Conservation (phyloP, 2,113 vertebrate genomes). For the Todiramphus saurophagus region DNA sequence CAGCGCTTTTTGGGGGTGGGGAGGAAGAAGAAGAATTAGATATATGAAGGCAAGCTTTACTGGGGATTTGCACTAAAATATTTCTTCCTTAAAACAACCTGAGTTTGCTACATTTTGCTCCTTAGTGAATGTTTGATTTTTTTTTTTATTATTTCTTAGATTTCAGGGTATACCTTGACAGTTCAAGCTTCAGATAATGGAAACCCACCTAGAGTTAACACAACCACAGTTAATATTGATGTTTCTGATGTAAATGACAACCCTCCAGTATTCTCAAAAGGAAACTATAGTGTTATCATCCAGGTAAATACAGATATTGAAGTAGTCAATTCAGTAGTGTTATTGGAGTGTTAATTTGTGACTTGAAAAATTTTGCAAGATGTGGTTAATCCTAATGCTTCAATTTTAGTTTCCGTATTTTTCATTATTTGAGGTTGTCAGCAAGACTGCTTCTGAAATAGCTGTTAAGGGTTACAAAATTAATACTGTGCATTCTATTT, state of each 20-base stretch:
- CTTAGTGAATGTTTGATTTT: neutral
- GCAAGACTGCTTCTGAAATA: neutral
- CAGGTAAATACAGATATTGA: slow-evolving; percentile 78
- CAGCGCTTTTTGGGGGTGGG: neutral
- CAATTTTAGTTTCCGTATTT: neutral
- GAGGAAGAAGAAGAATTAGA: neutral
- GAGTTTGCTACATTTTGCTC: neutral
- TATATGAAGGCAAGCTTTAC: neutral
- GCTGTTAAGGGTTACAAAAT: neutral
- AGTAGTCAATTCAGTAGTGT: neutral
- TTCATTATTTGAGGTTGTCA: neutral
- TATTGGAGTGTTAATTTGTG: neutral
- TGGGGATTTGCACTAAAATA: neutral
- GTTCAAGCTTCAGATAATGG: slow-evolving; percentile 90
- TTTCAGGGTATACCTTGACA: slow-evolving; percentile 92
- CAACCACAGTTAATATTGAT: slow-evolving; percentile 89
- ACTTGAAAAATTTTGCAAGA: neutral
- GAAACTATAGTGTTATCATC: slow-evolving; percentile 92
- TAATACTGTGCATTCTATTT: neutral
- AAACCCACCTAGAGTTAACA: slow-evolving; percentile 80
- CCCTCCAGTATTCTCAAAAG: slow-evolving; percentile 90
- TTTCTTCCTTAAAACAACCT: neutral
- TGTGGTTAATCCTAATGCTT: neutral
- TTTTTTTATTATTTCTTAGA: slow-evolving; percentile 68
- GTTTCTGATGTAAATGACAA: slow-evolving; percentile 98